phyloP scores from a whole-genome alignment of 2,888 invertebrate genomes.

The Muschampia plurimacula region DNA sequence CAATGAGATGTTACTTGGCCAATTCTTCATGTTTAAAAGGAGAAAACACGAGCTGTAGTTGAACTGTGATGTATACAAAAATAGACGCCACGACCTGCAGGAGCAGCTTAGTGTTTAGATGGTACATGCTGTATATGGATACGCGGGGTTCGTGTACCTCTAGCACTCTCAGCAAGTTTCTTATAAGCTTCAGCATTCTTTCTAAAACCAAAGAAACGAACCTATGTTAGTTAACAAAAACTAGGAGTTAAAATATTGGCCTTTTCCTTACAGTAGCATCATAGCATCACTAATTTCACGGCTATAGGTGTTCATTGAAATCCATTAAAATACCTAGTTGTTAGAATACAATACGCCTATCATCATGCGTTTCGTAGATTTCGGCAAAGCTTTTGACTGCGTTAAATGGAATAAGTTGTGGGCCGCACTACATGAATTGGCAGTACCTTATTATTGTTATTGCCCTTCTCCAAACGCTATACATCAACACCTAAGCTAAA shows the following conservation, averaged over 20 bases:
- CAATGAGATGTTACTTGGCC: background rate
- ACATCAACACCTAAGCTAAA: background rate
- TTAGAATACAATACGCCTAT: background rate
- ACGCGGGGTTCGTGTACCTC: conserved; percentile 53
- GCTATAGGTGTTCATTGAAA: too few species aligned
- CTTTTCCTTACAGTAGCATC: too few species aligned
- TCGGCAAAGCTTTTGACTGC: background rate
- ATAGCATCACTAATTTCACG: too few species aligned
- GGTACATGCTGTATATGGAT: conserved; percentile 56
- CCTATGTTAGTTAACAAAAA: background rate
- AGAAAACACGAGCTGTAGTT: conserved; percentile 55
- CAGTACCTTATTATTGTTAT: background rate
- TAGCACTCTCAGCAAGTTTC: conserved; percentile 54
- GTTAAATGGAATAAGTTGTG: background rate
- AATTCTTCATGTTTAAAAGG: conserved; percentile 8
- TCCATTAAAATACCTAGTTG: too few species aligned
- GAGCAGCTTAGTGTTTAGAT: conserved; percentile 54
- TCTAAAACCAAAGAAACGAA: conserved; percentile 53
- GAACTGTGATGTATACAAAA: conserved; percentile 67
- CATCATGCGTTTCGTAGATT: background rate
- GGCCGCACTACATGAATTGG: background rate
- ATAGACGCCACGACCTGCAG: conserved; percentile 59
- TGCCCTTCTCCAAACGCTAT: background rate
- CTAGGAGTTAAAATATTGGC: too few species aligned
- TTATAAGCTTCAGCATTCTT: conserved; percentile 56